Base-by-base conservation (phyloP, 1,140 invertebrate species). In the Drosophila ercepeae region DNA sequence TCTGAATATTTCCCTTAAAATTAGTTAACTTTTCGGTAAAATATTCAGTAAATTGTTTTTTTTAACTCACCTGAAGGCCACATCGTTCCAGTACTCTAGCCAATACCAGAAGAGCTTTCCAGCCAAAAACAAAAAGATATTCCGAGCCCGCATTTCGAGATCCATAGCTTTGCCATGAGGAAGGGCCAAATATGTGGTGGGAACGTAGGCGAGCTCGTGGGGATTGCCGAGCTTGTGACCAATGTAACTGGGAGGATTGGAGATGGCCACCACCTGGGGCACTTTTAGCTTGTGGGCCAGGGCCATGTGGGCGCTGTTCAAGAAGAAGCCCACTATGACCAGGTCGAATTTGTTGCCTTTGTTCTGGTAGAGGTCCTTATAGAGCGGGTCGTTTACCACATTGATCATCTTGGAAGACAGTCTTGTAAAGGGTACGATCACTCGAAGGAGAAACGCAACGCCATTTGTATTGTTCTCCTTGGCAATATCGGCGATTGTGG, bases 271-370 rank as follows among this genome's bases (percentile, higher is more conserved):
- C 7, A 84, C 57, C 0, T 69, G 21, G 0, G 89, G 89, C 8
- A 65, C 76, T 4, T 84, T 89, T 5, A 91, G 49, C 14, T 89
- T 89, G 2, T 78, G 69, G 0, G 75, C 82, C n/a, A 90, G 4
- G 2, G 78, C 75, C 8, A 91, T 19, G 29, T 84, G 68, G 48
- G 71, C 88, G 6, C 65, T 55, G 41, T 90, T 91, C 11, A 84
- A 18, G 21, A 90, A 81, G 23, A 52, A 84, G 1, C 89, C 89
- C 8, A 73, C 19, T 13, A 91, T 60, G 9, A 84, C 59, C 32
- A 91, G 23, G 51, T 91, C 89, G 39, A 84, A 91, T 14, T 71
- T 57, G 11, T 75, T 82, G 5, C 72, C 70, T 7, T 59, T 23
- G 25, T 89, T 63, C 27, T 89, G 73, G 16, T 90, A 84, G 0